phyloP scores from a whole-genome alignment of 2,888 invertebrate species.

The Dicranocentrus wangi region DNA sequence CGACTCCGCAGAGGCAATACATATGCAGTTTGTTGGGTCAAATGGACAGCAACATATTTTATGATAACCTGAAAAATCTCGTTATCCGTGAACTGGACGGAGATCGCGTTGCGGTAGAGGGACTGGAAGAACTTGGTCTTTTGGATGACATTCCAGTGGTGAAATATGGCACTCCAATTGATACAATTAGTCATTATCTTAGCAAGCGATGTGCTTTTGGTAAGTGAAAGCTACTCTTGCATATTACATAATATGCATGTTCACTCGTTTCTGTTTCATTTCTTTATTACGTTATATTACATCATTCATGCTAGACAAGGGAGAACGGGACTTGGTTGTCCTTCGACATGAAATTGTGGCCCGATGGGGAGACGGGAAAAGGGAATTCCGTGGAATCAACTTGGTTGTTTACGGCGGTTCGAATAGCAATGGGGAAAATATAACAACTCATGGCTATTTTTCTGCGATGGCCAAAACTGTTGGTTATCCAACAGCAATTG shows the following conservation, averaged over 20 bases:
- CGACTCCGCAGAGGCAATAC: slow-evolving; percentile 73
- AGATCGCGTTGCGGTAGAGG: neutral
- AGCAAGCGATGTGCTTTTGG: slow-evolving; percentile 5
- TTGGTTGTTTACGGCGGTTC: slow-evolving; percentile 39
- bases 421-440: slow-evolving; percentile 73
- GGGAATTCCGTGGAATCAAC: slow-evolving; percentile 4
- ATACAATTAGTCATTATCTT: slow-evolving; percentile 13
- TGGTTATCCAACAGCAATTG: slow-evolving; percentile 95
- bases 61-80: neutral
- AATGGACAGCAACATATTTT: neutral
- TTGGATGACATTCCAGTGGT: neutral
- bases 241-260: too few species aligned
- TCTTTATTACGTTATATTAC: too few species aligned
- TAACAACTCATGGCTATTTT: slow-evolving; percentile 19
- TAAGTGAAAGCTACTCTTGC: neutral
- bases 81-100: neutral
- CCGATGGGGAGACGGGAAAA: neutral
- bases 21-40: neutral
- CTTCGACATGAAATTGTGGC: slow-evolving; percentile 14
- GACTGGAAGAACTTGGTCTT: slow-evolving; percentile 18
- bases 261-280: too few species aligned
- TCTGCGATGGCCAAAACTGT: slow-evolving; percentile 57
- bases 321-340: slow-evolving; percentile 35
- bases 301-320: neutral
- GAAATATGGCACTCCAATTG: slow-evolving; percentile 14